Base-by-base conservation (phyloP, 2,888 invertebrate species). In the Ganaspis brasiliensis region DNA sequence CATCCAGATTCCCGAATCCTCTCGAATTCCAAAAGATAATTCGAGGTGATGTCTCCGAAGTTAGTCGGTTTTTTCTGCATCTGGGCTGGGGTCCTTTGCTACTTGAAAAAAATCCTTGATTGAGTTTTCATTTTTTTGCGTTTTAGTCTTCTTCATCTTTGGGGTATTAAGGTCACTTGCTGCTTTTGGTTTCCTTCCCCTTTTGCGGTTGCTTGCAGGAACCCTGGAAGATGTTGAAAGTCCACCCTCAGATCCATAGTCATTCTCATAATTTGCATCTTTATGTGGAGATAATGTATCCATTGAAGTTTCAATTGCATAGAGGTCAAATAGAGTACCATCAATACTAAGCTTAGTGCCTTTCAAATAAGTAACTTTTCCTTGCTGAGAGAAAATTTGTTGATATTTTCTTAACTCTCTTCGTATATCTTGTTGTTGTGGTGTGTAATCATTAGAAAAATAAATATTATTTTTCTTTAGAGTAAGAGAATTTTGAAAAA, bases 151-250 rank as follows among this genome's bases (percentile, higher is more conserved):
- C n/a, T 49, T 49, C 14, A 1, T 0, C 5, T 1, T 49, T 49
- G 49, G n/a, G 1, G 14, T 5, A 2, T n/a, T 14, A 49, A 49
- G 14, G 2, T 49, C 49, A n/a, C 49, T 14, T 14, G n/a, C 2
- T n/a, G 1, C 5, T 49, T 49, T 49, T 14, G 0, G 5, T 0
- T 14, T 49, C 49, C 14, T 49, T 49, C 49, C 49, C n/a, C n/a
- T 49, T 49, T 49, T 49, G 2, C n/a, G 49, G 16, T 5, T 49
- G n/a, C 1, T n/a, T 14, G n/a, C 74, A 56, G 76, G 79, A 77
- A 77, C 75, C 79, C 75, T 73, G 71, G 59, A 74, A 55, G 70
- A 74, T 72, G 40, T 40, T 40, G 40, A 40, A 4, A 5, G 9
- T 40, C 40, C 40, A 40, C 10, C 40, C 40, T 40, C 40, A 12